A percentile compares a stretch with the other conserved stretches of the same genome.
Conservation (phyloP, 2,888 invertebrate species). For the Eupithecia subfuscata region DNA sequence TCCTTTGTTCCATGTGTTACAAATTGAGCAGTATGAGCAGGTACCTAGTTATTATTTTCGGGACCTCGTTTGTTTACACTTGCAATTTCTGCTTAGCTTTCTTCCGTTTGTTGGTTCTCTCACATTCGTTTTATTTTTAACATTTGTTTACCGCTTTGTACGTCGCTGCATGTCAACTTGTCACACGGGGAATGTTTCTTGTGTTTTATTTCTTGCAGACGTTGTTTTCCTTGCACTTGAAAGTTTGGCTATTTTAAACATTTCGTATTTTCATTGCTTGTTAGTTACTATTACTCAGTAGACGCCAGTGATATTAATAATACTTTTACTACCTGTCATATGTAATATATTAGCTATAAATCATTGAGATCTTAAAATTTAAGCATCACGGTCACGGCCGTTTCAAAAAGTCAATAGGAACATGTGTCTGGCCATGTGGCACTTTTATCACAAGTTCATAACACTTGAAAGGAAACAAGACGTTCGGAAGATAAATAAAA, state of each 20-base stretch:
- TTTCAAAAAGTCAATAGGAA: constrained; percentile 53
- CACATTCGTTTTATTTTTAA: constrained; percentile 15
- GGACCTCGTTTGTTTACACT: constrained; percentile 14
- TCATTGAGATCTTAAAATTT: constrained; percentile 45
- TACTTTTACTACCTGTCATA: constrained; percentile 16
- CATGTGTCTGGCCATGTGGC: constrained; percentile 74
- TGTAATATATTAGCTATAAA: constrained; percentile 18
- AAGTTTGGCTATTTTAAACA: constrained; percentile 16
- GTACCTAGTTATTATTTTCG: constrained; percentile 28
- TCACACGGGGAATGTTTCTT: constrained; percentile 33
- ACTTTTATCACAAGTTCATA: constrained; percentile 56
- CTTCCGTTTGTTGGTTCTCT: neutral
- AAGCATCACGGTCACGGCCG: constrained; percentile 68
- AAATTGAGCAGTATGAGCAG: constrained; percentile 27
- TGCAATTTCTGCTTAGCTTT: neutral
- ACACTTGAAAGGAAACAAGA: constrained; percentile 63
- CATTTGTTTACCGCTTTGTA: constrained; percentile 31
- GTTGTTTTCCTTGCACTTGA: constrained; percentile 30
- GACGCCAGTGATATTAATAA: neutral
- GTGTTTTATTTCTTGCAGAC: constrained; percentile 29
- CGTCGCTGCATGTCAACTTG: constrained; percentile 31
- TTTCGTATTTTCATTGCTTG: neutral
- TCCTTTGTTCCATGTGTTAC: constrained; percentile 41
- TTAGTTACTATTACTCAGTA: neutral
- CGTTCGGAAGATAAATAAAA: constrained; percentile 50